phyloP scores from a whole-genome alignment of 2,888 invertebrate species.

The Orthosia gracilis region DNA sequence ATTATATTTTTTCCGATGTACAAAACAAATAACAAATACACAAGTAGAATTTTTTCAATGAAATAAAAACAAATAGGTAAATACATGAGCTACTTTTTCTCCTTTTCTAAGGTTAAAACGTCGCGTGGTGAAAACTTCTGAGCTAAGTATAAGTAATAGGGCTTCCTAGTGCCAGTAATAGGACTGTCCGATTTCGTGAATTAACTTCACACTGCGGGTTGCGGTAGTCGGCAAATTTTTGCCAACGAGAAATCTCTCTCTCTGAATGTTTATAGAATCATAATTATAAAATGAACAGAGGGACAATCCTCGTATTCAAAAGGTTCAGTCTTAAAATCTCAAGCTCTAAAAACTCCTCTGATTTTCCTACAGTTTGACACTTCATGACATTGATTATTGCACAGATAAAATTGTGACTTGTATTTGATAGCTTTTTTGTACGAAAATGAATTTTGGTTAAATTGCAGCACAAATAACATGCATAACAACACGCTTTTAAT shows the following conservation, averaged over 20 bases:
- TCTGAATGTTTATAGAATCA: neutral
- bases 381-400: too few species aligned
- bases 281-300: neutral
- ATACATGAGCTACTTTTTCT: neutral
- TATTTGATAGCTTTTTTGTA: too few species aligned
- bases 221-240: neutral
- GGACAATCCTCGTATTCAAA: too few species aligned
- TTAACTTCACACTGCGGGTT: slow-evolving; percentile 7
- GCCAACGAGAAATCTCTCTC: neutral
- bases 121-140: neutral
- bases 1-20: too few species aligned
- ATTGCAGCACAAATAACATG: too few species aligned
- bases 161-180: slow-evolving; percentile 24
- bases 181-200: slow-evolving; percentile 48
- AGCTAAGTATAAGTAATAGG: slow-evolving; percentile 39
- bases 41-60: neutral
- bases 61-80: neutral
- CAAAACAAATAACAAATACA: too few species aligned
- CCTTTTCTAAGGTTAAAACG: slow-evolving; percentile 1
- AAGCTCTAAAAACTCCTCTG: too few species aligned
- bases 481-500: too few species aligned
- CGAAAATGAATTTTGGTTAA: too few species aligned
- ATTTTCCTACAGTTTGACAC: too few species aligned
- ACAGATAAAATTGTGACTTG: too few species aligned
- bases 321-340: too few species aligned